phyloP scores from a whole-genome alignment of 2,797 vertebrate species.

The Poeciliopsis infans region DNA sequence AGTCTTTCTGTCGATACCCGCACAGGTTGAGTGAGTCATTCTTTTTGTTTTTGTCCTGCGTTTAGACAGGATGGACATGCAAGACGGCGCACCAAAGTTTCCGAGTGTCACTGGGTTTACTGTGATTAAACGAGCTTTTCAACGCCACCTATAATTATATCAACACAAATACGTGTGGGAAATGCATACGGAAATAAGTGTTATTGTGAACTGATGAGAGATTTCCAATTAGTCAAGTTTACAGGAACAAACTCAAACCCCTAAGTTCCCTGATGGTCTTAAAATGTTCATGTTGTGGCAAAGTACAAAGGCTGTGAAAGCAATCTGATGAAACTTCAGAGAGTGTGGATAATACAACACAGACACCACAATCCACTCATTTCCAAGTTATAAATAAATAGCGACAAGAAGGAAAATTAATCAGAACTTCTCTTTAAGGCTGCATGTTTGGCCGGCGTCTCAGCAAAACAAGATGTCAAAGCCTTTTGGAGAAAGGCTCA shows the following conservation, averaged over 20 bases:
- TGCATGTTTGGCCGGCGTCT: conserved; percentile 22
- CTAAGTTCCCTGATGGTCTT: conserved; percentile 5
- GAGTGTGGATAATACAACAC: conserved; percentile 41
- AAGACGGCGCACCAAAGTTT: background rate
- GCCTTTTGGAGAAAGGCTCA: conserved; percentile 25
- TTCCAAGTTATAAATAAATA: conserved; percentile 36
- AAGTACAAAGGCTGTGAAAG: conserved; percentile 26
- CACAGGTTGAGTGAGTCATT: conserved; percentile 21
- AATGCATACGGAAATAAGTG: conserved; percentile 5
- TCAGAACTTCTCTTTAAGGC: conserved; percentile 34
- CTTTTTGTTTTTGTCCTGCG: conserved; percentile 22
- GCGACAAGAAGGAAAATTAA: conserved; percentile 48
- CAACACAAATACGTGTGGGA: conserved; percentile 16
- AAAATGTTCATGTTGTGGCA: conserved; percentile 11
- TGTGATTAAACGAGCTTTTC: background rate
- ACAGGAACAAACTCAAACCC: conserved; percentile 20
- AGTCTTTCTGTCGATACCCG: conserved; percentile 42
- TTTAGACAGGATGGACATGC: conserved; percentile 6
- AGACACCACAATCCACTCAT: conserved; percentile 23
- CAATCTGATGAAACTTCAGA: conserved; percentile 28
- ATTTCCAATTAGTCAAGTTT: conserved; percentile 22
- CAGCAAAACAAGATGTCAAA: conserved; percentile 50
- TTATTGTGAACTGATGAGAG: conserved; percentile 21
- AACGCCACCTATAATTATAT: conserved; percentile 18
- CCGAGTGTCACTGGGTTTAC: background rate